Percentiles rank a stretch among this genome's conserved stretches.
phyloP scores from a whole-genome alignment of 2,113 vertebrate species.

The Datnioides undecimradiatus region DNA sequence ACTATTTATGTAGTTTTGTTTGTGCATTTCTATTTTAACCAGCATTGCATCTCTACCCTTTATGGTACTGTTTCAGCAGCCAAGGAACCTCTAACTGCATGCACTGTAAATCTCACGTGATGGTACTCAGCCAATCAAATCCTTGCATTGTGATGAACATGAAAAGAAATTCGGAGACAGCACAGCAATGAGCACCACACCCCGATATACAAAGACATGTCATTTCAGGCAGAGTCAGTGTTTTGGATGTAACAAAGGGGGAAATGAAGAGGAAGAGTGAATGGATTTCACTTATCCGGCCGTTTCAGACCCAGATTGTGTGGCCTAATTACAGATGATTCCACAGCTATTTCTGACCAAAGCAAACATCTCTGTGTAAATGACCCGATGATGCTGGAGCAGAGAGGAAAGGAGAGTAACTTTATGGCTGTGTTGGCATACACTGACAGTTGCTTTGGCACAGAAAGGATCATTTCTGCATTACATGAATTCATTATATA shows the following conservation, averaged over 20 bases:
- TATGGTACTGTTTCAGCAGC: too few species aligned
- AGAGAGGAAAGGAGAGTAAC: slow-evolving; percentile 27
- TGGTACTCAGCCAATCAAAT: too few species aligned
- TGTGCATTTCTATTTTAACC: too few species aligned
- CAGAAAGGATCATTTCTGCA: slow-evolving; percentile 1
- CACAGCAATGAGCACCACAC: too few species aligned
- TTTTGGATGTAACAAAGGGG: not conserved
- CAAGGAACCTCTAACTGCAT: too few species aligned
- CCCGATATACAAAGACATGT: too few species aligned
- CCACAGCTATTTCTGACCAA: slow-evolving; percentile 43
- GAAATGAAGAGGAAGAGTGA: slow-evolving; percentile 13
- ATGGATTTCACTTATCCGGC: slow-evolving; percentile 41
- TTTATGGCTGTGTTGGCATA: slow-evolving; percentile 21
- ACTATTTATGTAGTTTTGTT: too few species aligned
- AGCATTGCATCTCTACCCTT: too few species aligned
- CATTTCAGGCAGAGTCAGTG: not conserved
- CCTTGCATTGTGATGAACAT: too few species aligned
- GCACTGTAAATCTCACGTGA: too few species aligned
- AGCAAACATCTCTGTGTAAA: slow-evolving; percentile 67
- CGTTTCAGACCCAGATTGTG: slow-evolving; percentile 46
- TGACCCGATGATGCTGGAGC: not conserved
- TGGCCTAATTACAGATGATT: slow-evolving; percentile 39
- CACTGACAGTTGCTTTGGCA: slow-evolving; percentile 10
- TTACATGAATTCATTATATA: slow-evolving; percentile 34
- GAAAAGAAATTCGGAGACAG: too few species aligned